Conservation (phyloP, 1,140 invertebrate genomes). For the Hylyphantes graminicola region DNA sequence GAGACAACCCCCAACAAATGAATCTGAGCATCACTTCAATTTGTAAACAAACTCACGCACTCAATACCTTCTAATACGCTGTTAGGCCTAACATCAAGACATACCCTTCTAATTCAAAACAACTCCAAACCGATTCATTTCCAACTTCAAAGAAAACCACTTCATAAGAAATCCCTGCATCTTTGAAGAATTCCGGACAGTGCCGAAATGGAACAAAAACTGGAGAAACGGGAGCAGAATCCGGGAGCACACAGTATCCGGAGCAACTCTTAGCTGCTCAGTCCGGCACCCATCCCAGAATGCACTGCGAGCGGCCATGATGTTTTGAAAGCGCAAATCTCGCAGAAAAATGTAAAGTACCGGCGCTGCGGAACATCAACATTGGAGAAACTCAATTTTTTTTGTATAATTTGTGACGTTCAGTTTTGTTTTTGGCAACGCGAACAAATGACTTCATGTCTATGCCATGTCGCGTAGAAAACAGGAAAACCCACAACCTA, state of each 20-base stretch:
- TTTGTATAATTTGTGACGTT: conserved; percentile 34
- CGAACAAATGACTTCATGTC: conserved; percentile 48
- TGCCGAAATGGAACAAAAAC: conserved; percentile 22
- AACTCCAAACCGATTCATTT: background rate
- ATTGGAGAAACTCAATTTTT: conserved; percentile 40
- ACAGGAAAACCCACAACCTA: conserved; percentile 65
- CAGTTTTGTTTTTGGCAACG: conserved; percentile 24
- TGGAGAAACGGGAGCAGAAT: conserved; percentile 9
- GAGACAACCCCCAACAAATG: conserved; percentile 1
- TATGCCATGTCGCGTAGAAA: conserved; percentile 64
- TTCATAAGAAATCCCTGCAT: background rate
- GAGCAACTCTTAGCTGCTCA: conserved; percentile 29
- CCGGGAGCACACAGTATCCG: conserved; percentile 9
- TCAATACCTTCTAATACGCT: background rate
- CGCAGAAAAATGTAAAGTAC: conserved; percentile 50
- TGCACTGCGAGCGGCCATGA: conserved; percentile 57
- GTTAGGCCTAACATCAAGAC: conserved; percentile 15
- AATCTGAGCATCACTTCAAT: conserved; percentile 9
- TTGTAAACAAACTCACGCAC: conserved; percentile 25
- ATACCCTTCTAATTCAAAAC: background rate
- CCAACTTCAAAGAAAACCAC: background rate
- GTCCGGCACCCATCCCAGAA: conserved; percentile 46
- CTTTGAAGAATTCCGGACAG: conserved; percentile 6
- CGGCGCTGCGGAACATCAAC: conserved; percentile 23
- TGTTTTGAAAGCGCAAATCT: conserved; percentile 47